Conservation (phyloP, 2,888 invertebrate genomes). For the Phortica magna region DNA sequence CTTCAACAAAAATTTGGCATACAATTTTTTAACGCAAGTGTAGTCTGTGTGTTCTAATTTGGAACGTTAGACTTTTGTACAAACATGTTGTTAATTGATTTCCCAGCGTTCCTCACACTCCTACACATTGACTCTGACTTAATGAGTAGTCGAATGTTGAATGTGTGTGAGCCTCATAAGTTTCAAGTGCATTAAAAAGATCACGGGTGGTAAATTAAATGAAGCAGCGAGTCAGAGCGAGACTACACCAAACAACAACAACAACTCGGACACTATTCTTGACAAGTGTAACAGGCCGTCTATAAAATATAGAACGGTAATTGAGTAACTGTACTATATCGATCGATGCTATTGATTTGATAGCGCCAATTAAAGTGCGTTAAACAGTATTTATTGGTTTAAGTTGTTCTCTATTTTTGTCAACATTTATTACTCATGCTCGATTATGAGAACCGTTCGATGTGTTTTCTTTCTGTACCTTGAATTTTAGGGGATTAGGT, state of each 20-base stretch:
- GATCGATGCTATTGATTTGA: slow-evolving; percentile 16
- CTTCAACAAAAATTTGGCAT: background rate
- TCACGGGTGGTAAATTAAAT: slow-evolving; percentile 72
- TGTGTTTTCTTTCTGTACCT: too few species aligned
- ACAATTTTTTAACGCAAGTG: slow-evolving; percentile 53
- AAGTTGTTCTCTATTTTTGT: background rate
- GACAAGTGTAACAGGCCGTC: background rate
- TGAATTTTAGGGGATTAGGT: too few species aligned
- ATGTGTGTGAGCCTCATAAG: slow-evolving; percentile 47
- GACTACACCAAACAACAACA: slow-evolving; percentile 34
- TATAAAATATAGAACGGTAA: slow-evolving; percentile 54
- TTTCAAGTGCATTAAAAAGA: slow-evolving; percentile 72
- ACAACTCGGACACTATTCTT: slow-evolving; percentile 20
- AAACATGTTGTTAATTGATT: slow-evolving; percentile 65
- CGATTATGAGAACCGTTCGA: too few species aligned
- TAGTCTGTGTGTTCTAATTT: slow-evolving; percentile 57
- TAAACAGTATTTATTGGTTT: slow-evolving; percentile 8
- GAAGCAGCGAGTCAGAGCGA: slow-evolving; percentile 43
- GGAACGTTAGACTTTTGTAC: slow-evolving; percentile 52
- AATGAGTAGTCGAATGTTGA: background rate
- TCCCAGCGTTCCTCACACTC: slow-evolving; percentile 26
- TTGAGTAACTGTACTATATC: slow-evolving; percentile 52
- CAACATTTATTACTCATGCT: too few species aligned
- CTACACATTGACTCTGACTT: background rate
- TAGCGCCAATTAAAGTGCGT: background rate